Evolutionary conservation across 1,140 invertebrate species (phyloP).

Genomic region (Cryptotermes secundus): DNA sequence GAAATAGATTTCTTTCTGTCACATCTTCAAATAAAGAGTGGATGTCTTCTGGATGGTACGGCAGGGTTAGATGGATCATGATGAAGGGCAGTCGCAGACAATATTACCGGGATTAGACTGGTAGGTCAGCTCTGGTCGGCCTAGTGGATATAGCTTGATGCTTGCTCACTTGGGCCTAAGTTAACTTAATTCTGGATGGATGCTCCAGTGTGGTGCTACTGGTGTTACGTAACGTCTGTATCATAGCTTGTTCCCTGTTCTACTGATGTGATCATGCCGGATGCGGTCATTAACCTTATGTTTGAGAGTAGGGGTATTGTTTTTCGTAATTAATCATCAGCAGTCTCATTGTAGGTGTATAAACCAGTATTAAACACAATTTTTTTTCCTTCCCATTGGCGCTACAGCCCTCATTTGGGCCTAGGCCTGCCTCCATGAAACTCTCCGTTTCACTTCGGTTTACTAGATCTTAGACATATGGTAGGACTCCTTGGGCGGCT

Average conservation of each 20-base stretch:
- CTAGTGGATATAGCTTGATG: background rate
- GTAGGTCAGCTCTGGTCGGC: background rate
- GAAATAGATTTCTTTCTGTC: conserved; percentile 19
- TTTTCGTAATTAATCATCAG: no score
- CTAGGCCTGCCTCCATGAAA: no score
- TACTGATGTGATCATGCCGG: conserved; percentile 6
- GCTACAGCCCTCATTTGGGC: no score
- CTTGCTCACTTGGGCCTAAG: background rate
- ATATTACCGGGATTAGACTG: conserved; percentile 3
- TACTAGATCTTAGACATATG: no score
- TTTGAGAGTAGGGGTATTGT: no score
- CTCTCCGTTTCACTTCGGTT: no score
- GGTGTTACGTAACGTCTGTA: background rate
- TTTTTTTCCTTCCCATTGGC: no score
- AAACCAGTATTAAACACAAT: no score
- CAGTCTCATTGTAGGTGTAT: no score
- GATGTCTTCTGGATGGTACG: background rate
- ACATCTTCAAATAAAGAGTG: conserved; percentile 17
- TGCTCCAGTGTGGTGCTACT: background rate
- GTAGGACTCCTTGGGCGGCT: no score
- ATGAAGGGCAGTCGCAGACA: background rate
- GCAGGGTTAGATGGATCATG: conserved; percentile 3
- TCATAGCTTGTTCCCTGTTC: background rate
- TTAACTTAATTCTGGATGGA: conserved; percentile 13
- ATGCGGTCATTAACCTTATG: background rate